Percentiles rank a stretch among this genome's conserved stretches.
Evolutionary conservation across 2,888 invertebrate genomes (phyloP).

Genomic region (Cylloceria caligata): DNA sequence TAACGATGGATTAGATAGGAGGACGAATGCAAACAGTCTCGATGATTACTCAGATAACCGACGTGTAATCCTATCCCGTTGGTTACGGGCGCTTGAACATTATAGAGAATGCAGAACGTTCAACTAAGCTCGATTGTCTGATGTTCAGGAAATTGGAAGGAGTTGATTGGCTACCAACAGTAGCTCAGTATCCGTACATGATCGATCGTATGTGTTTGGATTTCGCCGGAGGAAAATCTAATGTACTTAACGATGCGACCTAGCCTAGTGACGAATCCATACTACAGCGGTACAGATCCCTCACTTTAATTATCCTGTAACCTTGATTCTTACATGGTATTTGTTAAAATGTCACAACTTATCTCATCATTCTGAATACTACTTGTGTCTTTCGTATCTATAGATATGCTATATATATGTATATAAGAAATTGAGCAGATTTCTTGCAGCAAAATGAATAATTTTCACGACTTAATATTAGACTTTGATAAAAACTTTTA

Average conservation of each 20-base stretch:
- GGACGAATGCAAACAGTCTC: background rate
- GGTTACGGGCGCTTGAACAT: slow-evolving; percentile 25
- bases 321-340: slow-evolving; percentile 8
- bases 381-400: background rate
- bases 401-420: too few species aligned
- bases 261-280: background rate
- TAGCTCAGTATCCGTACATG: slow-evolving; percentile 34
- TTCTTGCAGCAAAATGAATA: background rate
- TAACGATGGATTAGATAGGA: slow-evolving; percentile 5
- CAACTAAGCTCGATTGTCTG: slow-evolving; percentile 24
- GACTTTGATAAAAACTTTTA: too few species aligned
- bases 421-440: too few species aligned
- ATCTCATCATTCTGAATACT: background rate
- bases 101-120: slow-evolving; percentile 10
- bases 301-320: background rate
- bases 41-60: slow-evolving; percentile 10
- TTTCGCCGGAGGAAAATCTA: slow-evolving; percentile 42
- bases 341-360: background rate
- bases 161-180: slow-evolving; percentile 68
- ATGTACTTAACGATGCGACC: background rate
- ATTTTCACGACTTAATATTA: too few species aligned
- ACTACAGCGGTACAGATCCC: slow-evolving; percentile 4
- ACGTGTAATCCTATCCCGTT: background rate
- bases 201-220: slow-evolving; percentile 36
- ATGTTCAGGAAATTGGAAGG: slow-evolving; percentile 62